Evolutionary conservation across 2,888 invertebrate species (phyloP), one percentile per base, ranked within the genome.

Genomic region (Meghimatium bilineatum): DNA sequence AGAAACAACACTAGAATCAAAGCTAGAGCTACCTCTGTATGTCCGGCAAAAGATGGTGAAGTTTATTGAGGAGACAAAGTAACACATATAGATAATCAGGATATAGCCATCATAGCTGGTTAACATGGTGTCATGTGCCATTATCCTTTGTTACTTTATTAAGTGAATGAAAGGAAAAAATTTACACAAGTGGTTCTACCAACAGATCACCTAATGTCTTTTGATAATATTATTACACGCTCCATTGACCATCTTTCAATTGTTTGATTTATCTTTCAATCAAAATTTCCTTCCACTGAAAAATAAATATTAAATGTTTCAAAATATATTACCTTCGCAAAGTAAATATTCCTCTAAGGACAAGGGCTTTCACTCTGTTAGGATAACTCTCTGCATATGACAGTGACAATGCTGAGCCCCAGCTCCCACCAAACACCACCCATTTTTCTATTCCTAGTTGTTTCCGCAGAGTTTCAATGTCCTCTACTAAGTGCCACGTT

Each of bases 401-500:
- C 26, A 93, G 87, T 6, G 91, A 86, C 52, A 93, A 88, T 0
- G 91, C 89, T 0, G 93, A 92, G 0, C 93, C 93, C 93, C 93
- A 93, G 83, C 92, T 92, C 1, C 93, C 93, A 10, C 93, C 93
- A 88, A 93, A 92, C 44, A 93, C 91, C 26, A 92, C 89, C 93
- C 93, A 93, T 80, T 89, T 89, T 10, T 91, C 91, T 38, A 93
- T 90, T 10, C 87, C 88, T 44, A 92, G 86, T 63, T 92, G 90
- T 32, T 87, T 84, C 38, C 93, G 85, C 32, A 93, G 83, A 69
- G 87, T 91, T 86, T 93, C 93, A 71, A 92, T 92, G 86, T 93
- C 93, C n/a, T 85, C 89, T 17, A 93, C 92, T 60, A 90, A 84
- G 80, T 91, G 83, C 92, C 92, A 92, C 20, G 92, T 92, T 12